Base-by-base conservation (phyloP, 1,140 invertebrate species). In the Heliothis virescens region DNA sequence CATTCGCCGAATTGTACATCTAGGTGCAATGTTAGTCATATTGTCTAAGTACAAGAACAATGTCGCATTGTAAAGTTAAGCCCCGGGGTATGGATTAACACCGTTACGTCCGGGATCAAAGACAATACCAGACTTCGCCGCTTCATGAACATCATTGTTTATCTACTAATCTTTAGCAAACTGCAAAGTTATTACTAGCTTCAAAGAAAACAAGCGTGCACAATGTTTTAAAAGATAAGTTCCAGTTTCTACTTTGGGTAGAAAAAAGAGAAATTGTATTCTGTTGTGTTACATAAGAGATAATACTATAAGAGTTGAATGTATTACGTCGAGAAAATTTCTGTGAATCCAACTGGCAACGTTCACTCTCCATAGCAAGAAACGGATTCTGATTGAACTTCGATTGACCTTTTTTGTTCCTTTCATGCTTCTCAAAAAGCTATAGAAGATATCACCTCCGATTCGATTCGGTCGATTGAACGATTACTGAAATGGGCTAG, bases 91-190 rank as follows among this genome's bases (percentile, higher is more conserved):
- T 80, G 9, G 59, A 77, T 81, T 81, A 73, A 10, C 50, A 76
- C 59, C 79, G 74, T 73, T 69, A 80, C 79, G 59, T 83, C 81
- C 77, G 77, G 26, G 53, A 60, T 47, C 47, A 11, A 34, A 75
- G 76, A 79, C 71, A 69, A 74, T 76, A 76, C 52, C n/a, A 34
- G 72, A 29, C 55, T 60, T 75, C 57, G 29, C 18, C 10, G 13
- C 41, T 60, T 21, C 47, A 18, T 47, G 62, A 52, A 60, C 41
- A 50, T 60, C 41, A 47, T 59, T 73, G 29, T 71, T 53, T 26
- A 26, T 26, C 21, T 26, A 26, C 21, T 26, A 26, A 26, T 26
- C 21, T 26, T 26, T 26, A 26, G 21, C 21, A 26, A 26, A 26
- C 21, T 26, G 21, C 21, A 26, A 26, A 26, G 21, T 26, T 26